Base-by-base conservation (phyloP, 2,113 vertebrate species). In the Triplophysa tibetana region DNA sequence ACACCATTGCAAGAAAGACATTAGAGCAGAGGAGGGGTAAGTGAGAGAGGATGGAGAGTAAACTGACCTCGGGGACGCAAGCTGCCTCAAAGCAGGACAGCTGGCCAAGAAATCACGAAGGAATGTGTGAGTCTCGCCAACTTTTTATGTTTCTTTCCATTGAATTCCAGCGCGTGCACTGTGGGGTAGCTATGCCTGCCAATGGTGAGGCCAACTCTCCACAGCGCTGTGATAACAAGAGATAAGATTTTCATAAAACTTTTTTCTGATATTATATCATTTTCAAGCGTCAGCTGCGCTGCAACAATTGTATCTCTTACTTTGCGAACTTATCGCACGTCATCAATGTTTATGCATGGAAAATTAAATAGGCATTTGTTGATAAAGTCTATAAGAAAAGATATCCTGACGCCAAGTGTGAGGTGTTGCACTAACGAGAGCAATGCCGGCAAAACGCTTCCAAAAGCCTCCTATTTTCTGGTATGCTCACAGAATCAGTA, bases 91-190 rank as follows among this genome's bases (percentile, higher is more conserved):
- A 75, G 70, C 45, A 54, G 70, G 75, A 84, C 70, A 81, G 78
- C 78, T 70, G 58, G 69, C 75, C 77, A 73, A 8, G 38, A 75
- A 67, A 79, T 64, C 66, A n/a, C 48, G n/a, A 68, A 75, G 58
- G 83, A 84, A 84, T 84, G 83, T 26, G 60, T 14, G 1, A 70
- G 33, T 65, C 60, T 78, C 58, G 80, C 83, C 83, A 84, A 68
- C 24, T 61, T 79, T 75, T 63, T 69, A 75, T 78, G 82, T 43
- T 77, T 82, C 80, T 60, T 78, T 84, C 80, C 80, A 82, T 61
- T 79, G 78, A 76, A 84, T 61, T 81, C 83, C 83, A 79, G 26
- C 48, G 23, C 8, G 58, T 70, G 45, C 70, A 43, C n/a, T 8
- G n/a, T 54, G 19, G 23, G 79, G 74, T 69, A 11, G n/a, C 21